Conservation (phyloP, 2,888 invertebrate species). For the Pollenia griseotomentosa region DNA sequence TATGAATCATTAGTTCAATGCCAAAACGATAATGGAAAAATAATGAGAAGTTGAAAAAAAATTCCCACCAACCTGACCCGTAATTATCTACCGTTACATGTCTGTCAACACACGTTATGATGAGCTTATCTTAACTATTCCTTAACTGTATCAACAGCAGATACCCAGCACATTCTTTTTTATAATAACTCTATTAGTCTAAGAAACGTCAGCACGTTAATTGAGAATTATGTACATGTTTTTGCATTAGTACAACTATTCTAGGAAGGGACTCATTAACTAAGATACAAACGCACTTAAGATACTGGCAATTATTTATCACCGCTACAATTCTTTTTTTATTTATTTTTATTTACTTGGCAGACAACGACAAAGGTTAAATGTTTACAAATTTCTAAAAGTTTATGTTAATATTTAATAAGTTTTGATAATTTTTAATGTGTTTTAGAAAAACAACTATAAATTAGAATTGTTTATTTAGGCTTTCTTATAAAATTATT, state of each 20-base stretch:
- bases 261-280: slow-evolving; percentile 3
- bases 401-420: background rate
- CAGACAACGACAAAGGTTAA: background rate
- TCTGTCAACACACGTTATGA: slow-evolving; percentile 21
- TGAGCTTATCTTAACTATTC: slow-evolving; percentile 11
- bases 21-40: slow-evolving; percentile 33
- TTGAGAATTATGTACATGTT: background rate
- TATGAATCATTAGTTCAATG: slow-evolving; percentile 45
- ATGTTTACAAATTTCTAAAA: slow-evolving; percentile 15
- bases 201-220: background rate
- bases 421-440: background rate
- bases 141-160: slow-evolving; percentile 1
- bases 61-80: slow-evolving; percentile 37
- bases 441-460: background rate
- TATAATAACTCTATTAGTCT: background rate
- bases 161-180: slow-evolving; percentile 7
- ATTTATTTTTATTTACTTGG: background rate
- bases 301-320: background rate
- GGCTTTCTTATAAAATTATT: background rate
- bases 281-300: background rate
- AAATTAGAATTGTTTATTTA: background rate
- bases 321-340: background rate
- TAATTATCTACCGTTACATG: slow-evolving; percentile 34
- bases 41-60: slow-evolving; percentile 18
- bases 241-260: background rate